phyloP scores from a whole-genome alignment of 2,113 vertebrate species.

The Microcebus ravelobensis region DNA sequence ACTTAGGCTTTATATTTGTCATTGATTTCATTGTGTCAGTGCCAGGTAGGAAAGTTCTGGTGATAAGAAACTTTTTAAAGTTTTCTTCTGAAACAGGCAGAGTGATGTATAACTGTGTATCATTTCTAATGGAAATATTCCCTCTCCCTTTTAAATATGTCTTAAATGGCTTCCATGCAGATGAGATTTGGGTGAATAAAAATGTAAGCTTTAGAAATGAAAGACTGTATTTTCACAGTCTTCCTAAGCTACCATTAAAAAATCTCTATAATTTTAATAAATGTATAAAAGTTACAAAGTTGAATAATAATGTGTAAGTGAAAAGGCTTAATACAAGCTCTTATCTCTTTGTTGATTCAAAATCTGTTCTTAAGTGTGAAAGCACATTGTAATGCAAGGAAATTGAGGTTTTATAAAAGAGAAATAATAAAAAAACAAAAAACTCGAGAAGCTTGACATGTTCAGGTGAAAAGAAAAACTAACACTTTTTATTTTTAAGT shows the following conservation, averaged over 20 bases:
- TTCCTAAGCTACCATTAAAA: neutral
- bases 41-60: conserved; percentile 5
- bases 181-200: neutral
- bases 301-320: conserved; percentile 6
- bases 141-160: neutral
- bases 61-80: neutral
- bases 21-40: conserved; percentile 43
- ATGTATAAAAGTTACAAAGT: neutral
- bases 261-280: neutral
- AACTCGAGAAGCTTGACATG: neutral
- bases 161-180: neutral
- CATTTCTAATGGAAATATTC: neutral
- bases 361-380: conserved; percentile 19
- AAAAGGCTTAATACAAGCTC: neutral
- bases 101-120: neutral
- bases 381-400: conserved; percentile 23
- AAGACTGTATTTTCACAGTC: neutral
- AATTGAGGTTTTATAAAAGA: neutral
- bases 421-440: neutral
- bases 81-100: neutral
- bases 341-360: neutral
- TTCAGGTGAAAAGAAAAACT: conserved; percentile 33
- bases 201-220: conserved; percentile 6
- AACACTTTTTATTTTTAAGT: conserved; percentile 42
- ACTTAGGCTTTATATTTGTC: conserved; percentile 42